Conservation (phyloP, 2,113 vertebrate species). For the Coptodon bakossiorum region DNA sequence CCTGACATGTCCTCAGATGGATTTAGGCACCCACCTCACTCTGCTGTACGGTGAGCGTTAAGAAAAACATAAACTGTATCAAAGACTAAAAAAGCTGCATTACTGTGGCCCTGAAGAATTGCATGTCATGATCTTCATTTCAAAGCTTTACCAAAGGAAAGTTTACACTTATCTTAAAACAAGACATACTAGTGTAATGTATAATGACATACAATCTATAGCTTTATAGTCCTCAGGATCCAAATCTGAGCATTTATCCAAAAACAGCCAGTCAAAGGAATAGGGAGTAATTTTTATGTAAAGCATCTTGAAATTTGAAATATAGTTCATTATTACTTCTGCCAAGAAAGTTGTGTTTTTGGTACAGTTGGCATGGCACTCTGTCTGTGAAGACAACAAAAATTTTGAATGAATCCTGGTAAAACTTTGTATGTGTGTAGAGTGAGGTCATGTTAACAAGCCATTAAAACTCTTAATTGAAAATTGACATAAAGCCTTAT, state of each 20-base stretch:
- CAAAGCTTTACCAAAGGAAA: neutral
- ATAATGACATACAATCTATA: neutral
- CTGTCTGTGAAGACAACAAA: neutral
- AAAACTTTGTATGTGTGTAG: accelerated
- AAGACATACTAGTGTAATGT: neutral
- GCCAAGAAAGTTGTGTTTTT: neutral
- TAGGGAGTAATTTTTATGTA: neutral
- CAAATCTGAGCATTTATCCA: neutral
- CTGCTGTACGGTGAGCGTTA: neutral
- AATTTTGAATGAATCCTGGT: neutral
- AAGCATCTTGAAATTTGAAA: neutral
- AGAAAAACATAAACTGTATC: neutral
- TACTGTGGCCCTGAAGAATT: neutral
- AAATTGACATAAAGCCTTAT: neutral
- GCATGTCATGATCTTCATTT: neutral
- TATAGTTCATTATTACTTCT: neutral
- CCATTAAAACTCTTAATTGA: neutral
- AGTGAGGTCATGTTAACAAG: neutral
- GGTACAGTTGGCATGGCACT: accelerated
- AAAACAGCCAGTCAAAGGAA: neutral
- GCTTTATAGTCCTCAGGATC: neutral
- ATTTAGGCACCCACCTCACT: slow-evolving; percentile 27
- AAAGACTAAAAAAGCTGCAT: neutral
- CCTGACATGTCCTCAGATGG: slow-evolving; percentile 31
- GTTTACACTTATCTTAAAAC: accelerated